Base-by-base conservation (phyloP, 2,888 invertebrate genomes). In the Abscondita cerata region DNA sequence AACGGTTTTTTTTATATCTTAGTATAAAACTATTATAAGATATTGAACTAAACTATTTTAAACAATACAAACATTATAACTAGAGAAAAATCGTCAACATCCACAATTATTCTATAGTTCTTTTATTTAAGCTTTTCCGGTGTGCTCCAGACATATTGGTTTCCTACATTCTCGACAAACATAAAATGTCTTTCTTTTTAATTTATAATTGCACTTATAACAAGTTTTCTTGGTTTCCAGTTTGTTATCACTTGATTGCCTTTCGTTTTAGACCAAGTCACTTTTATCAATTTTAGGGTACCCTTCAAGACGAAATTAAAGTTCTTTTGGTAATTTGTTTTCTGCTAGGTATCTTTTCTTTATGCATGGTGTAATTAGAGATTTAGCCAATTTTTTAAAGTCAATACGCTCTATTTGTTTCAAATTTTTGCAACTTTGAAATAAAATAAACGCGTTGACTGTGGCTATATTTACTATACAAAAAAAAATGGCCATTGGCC, bases 121-220 rank as follows among this genome's bases (percentile, higher is more conserved):
- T n/a, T n/a, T n/a, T n/a, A n/a, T n/a, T n/a, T n/a, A n/a, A n/a
- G n/a, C n/a, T 52, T 52, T 52, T 38, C 15, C 4, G n/a, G 18
- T 18, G 40, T 38, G 18, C 38, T 52, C 38, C 36, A 52, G 12
- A 12, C 52, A 52, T 12, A 52, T 52, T 4, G 52, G 36, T 52
- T 52, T 52, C n/a, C 12, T n/a, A 36, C 52, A 38, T 38, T 52
- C 19, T 11, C 38, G n/a, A 36, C 38, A 52, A 4, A 34, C 6
- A 9, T 52, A 52, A 5, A 38, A 52, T 20, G 52, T 51, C 16
- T 52, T 52, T 16, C 19, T 52, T 16, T 52, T 38, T 15, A 52
- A 52, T 6, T 38, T 36, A 5, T 5, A 12, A 11, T 5, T 5
- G 38, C 8, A 52, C 8, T 13, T 4, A 11, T 36, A 38, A 20